phyloP scores from a whole-genome alignment of 1,140 invertebrate genomes.

The Mamestra configurata region DNA sequence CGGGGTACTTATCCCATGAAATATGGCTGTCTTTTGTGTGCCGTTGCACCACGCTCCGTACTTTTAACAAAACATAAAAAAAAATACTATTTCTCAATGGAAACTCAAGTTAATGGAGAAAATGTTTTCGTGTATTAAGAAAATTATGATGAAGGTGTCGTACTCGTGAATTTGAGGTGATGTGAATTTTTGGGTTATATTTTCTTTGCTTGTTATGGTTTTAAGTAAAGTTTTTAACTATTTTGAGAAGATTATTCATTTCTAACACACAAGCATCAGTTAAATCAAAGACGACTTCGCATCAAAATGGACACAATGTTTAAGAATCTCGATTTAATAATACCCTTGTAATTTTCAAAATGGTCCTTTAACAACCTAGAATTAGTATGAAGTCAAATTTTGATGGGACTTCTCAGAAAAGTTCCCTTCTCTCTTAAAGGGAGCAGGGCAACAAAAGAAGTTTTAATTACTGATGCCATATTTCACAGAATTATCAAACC shows the following conservation, averaged over 20 bases:
- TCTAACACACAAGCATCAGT: too few species aligned
- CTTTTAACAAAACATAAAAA: constrained; percentile 28
- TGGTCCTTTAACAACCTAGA: constrained; percentile 4
- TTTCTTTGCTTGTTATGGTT: neutral
- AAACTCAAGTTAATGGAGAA: constrained; percentile 20
- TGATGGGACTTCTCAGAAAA: constrained; percentile 36
- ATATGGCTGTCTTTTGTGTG: constrained; percentile 47
- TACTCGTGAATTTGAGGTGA: neutral
- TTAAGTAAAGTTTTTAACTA: neutral
- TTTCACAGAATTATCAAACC: constrained; percentile 45
- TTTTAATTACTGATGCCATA: constrained; percentile 50
- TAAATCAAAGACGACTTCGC: too few species aligned
- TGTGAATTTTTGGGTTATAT: neutral
- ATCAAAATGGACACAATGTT: neutral
- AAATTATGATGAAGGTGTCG: neutral
- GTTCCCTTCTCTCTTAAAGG: constrained; percentile 12
- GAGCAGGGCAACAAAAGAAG: constrained; percentile 37
- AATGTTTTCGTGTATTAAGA: constrained; percentile 32
- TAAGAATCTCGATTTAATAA: neutral
- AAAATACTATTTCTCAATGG: neutral
- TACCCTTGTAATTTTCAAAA: constrained; percentile 3
- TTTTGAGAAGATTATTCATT: too few species aligned
- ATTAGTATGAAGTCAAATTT: constrained; percentile 43
- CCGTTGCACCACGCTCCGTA: constrained; percentile 7
- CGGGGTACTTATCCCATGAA: constrained; percentile 47